Conservation (phyloP, 1,140 invertebrate genomes). For the Bombus haemorrhoidalis region DNA sequence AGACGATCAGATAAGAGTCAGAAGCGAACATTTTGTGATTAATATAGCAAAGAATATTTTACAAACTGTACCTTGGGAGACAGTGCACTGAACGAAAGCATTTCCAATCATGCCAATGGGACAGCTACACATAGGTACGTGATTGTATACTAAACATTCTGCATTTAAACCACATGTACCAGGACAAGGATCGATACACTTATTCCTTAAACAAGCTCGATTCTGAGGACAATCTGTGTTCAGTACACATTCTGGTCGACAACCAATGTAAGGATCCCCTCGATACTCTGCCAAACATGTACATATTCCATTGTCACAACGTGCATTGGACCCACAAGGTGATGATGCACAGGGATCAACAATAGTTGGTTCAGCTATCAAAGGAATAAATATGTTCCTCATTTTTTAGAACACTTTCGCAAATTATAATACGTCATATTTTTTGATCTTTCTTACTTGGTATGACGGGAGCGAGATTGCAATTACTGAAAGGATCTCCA, state of each 20-base stretch:
- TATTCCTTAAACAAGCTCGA: constrained; percentile 78
- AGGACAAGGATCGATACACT: constrained; percentile 80
- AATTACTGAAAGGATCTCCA: constrained; percentile 84
- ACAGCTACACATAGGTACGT: constrained; percentile 88
- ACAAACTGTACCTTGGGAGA: constrained; percentile 78
- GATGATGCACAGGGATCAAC: constrained; percentile 81
- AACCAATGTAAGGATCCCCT: constrained; percentile 84
- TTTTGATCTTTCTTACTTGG: constrained; percentile 58
- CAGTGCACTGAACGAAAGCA: constrained; percentile 81
- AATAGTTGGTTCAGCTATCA: constrained; percentile 35
- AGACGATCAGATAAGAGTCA: too few relatives aligned
- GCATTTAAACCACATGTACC: constrained; percentile 87
- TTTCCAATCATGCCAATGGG: constrained; percentile 87
- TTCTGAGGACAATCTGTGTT: constrained; percentile 79
- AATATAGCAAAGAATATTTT: not conserved
- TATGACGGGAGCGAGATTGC: constrained; percentile 66
- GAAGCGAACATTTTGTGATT: too few relatives aligned
- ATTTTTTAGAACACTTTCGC: too few relatives aligned
- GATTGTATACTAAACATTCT: constrained; percentile 88
- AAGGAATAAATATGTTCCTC: not conserved
- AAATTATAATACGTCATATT: too few relatives aligned
- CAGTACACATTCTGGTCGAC: constrained; percentile 79
- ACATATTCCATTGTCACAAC: constrained; percentile 83
- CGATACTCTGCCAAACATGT: constrained; percentile 83
- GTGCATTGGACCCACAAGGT: constrained; percentile 85